Percentiles rank a stretch among this genome's conserved stretches.
These are phyloP conservation scores for Distichodus sexfasciatus DNA, from an alignment of 2,797 vertebrate species.

Conservation along the genomic window DNA sequence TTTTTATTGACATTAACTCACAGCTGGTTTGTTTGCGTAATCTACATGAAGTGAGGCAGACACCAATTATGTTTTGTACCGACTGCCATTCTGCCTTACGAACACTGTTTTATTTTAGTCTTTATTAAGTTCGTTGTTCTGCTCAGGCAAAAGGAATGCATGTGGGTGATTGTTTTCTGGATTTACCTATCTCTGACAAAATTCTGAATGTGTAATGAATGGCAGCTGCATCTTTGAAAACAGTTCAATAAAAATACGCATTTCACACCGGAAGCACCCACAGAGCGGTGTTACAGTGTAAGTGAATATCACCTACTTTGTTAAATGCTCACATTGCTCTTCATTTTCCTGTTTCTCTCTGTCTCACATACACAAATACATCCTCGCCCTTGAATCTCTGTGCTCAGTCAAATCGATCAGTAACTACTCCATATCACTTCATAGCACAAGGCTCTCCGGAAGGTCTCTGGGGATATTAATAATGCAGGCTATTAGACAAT, in stretches of 20 bases:
- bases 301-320: background rate
- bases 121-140: conserved; percentile 5
- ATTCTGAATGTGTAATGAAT: background rate
- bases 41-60: background rate
- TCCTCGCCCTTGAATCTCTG: conserved; percentile 27
- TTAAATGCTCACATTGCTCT: background rate
- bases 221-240: too few relatives aligned
- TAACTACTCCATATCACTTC: conserved; percentile 44
- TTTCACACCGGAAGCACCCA: conserved; percentile 18
- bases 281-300: background rate
- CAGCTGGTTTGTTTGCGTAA: background rate
- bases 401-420: conserved; percentile 40
- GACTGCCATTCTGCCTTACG: background rate
- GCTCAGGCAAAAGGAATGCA: background rate
- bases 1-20: background rate
- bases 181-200: background rate
- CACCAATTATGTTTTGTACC: background rate
- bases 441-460: conserved; percentile 29
- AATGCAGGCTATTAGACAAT: conserved; percentile 50
- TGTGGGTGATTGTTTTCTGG: background rate
- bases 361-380: background rate
- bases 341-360: background rate
- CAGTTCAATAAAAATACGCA: conserved; percentile 6
- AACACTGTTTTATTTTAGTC: background rate
- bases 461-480: conserved; percentile 54